Evolutionary conservation across 2,888 invertebrate species (phyloP).

Genomic region (Conchocele bisecta): DNA sequence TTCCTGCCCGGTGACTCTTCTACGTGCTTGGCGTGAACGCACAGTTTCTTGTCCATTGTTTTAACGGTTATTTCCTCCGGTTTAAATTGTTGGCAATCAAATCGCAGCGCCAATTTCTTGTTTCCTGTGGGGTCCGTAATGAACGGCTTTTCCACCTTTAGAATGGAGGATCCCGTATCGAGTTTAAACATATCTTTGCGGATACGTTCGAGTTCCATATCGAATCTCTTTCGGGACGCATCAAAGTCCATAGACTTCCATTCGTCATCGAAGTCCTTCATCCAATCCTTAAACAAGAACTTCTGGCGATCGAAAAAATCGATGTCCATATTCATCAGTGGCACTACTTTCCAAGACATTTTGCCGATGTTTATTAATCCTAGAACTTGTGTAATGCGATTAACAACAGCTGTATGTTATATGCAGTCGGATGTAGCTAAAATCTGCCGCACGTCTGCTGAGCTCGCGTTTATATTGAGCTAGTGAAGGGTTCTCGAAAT

Average conservation of each 20-base stretch:
- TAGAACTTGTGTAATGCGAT: too few relatives aligned
- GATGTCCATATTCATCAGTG: slow-evolving; percentile 39
- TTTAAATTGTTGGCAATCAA: slow-evolving; percentile 98
- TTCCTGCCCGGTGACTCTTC: slow-evolving; percentile 98
- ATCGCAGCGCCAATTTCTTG: slow-evolving; percentile 94
- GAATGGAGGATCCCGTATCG: slow-evolving; percentile 55
- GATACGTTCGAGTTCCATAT: slow-evolving; percentile 65
- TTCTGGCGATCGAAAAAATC: slow-evolving; percentile 56
- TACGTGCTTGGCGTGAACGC: slow-evolving; percentile 98
- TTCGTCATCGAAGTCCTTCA: slow-evolving; percentile 58
- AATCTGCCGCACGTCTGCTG: too few relatives aligned
- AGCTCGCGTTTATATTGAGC: too few relatives aligned
- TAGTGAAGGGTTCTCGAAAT: too few relatives aligned
- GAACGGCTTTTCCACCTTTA: slow-evolving; percentile 71
- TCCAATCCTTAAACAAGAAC: slow-evolving; percentile 50
- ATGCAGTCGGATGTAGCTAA: too few relatives aligned
- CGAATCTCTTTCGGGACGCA: slow-evolving; percentile 52
- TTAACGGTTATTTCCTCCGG: slow-evolving; percentile 98
- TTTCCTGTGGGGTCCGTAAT: slow-evolving; percentile 88
- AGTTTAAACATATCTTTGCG: slow-evolving; percentile 67
- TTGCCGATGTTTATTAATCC: too few relatives aligned
- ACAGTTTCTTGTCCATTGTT: slow-evolving; percentile 98
- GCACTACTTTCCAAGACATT: slow-evolving; percentile 56
- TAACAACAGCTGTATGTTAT: too few relatives aligned
- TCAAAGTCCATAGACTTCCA: slow-evolving; percentile 51